Evolutionary conservation across 2,888 invertebrate species (phyloP), one percentile per base, ranked within the genome.

Genomic region (Liposcelis brunnea): DNA sequence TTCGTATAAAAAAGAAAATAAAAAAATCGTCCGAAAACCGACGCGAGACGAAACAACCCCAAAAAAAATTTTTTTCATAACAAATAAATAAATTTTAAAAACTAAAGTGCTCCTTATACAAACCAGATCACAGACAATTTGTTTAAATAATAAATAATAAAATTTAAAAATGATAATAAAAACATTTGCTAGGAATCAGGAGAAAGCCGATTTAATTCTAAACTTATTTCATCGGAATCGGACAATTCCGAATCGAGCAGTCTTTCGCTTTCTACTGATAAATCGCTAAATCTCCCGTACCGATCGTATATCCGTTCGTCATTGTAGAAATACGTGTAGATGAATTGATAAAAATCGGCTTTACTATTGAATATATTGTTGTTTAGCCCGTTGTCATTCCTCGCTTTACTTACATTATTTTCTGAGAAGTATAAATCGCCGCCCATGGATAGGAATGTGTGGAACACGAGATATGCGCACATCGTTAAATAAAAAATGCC

Each of bases 391-490:
- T 6, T 21, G 19, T 40, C 19, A 19, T 19, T 19, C n/a, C 16
- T 14, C 16, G 12, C 19, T 40, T 19, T 42, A 47, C 44, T 49
- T 45, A 37, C 59, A 55, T 66, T 67, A 18, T 49, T 49, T 47
- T 69, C 65, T 47, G 65, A 61, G 26, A 75, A 60, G 48, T 61
- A 61, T 33, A 66, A 66, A 49, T 68, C 71, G 40, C 77, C 75
- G 36, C 77, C 76, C 75, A 80, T 78, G 48, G 70, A 72, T 40
- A 77, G 69, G 40, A 70, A 65, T 72, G 80, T 76, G 57, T 80
- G 80, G 57, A 82, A 66, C 50, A 79, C 73, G 57, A 87, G 67
- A 61, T 86, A 87, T 8, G 72, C 52, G 55, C 82, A 77, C 61
- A 86, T 83, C 2, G 70, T 50, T 36, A 86, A 60, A 63, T 89